These are phyloP conservation scores for Parauchenoglanis ngamensis DNA, from an alignment of 2,797 vertebrate species.

Conservation along the genomic window DNA sequence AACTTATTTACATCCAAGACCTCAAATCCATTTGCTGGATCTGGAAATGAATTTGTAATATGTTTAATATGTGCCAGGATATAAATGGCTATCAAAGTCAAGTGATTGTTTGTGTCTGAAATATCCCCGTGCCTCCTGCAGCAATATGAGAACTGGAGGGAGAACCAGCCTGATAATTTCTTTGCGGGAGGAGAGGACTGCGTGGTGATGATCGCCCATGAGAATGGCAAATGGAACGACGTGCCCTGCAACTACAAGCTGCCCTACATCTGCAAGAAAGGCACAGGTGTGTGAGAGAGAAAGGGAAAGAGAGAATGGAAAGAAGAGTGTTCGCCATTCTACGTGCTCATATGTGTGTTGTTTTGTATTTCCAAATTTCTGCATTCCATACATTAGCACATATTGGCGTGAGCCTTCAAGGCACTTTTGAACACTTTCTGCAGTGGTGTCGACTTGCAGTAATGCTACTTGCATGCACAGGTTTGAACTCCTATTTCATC, in stretches of 20 bases:
- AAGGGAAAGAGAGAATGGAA: neutral
- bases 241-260: slow-evolving; percentile 99
- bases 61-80: slow-evolving; percentile 25
- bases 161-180: slow-evolving; percentile 97
- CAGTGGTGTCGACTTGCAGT: slow-evolving; percentile 5
- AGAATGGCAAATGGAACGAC: slow-evolving; percentile 94
- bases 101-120: slow-evolving; percentile 42
- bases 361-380: neutral
- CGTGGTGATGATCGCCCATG: slow-evolving; percentile 94
- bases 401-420: neutral
- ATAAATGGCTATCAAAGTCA: slow-evolving; percentile 42
- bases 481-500: slow-evolving; percentile 13
- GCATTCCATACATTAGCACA: neutral
- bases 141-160: slow-evolving; percentile 97
- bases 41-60: slow-evolving; percentile 39
- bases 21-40: slow-evolving; percentile 33
- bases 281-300: slow-evolving; percentile 82
- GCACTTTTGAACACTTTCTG: slow-evolving; percentile 9
- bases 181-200: slow-evolving; percentile 98
- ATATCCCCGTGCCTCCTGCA: slow-evolving; percentile 61
- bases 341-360: neutral
- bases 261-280: slow-evolving; percentile 97
- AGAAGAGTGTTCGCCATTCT: neutral
- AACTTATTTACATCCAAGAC: neutral
- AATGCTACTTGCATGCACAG: neutral